A percentile compares a stretch with the other conserved stretches of the same genome.
These are phyloP conservation scores for Frankliniella intonsa DNA, from an alignment of 2,888 invertebrate species.

Conservation along the genomic window DNA sequence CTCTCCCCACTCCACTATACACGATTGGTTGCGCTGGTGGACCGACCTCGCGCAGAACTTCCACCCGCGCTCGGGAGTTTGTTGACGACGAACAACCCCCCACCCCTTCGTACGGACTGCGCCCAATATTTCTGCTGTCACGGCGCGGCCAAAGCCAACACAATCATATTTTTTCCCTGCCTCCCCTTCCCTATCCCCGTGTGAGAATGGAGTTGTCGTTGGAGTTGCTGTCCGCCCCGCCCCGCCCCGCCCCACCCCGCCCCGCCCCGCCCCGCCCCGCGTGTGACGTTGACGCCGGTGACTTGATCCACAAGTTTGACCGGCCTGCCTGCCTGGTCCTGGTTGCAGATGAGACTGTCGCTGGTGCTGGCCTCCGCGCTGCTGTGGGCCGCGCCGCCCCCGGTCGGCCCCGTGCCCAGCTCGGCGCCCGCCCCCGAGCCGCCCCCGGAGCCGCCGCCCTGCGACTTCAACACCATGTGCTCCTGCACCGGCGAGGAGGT, in stretches of 20 bases:
- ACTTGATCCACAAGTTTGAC: not conserved
- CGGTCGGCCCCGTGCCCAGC: constrained; percentile 48
- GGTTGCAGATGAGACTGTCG: not conserved
- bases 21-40: no score
- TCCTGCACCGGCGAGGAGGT: constrained; percentile 61
- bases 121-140: constrained; percentile 17
- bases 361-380: constrained; percentile 33
- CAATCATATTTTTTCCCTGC: not conserved
- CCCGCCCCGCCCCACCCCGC: not conserved
- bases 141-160: not conserved
- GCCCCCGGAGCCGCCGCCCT: constrained; percentile 49
- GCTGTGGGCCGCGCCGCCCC: constrained; percentile 43
- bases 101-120: not conserved
- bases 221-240: not conserved
- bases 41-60: not conserved
- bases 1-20: no score
- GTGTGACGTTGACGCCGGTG: not conserved
- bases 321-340: not conserved
- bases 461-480: constrained; percentile 66
- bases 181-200: not conserved
- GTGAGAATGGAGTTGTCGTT: no score
- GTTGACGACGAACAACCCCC: not conserved
- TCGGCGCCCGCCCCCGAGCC: constrained; percentile 41
- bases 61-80: not conserved
- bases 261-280: not conserved